A percentile compares a stretch with the other conserved stretches of the same genome.
phyloP scores from a whole-genome alignment of 2,888 invertebrate species.

The Fabriciana adippe region DNA sequence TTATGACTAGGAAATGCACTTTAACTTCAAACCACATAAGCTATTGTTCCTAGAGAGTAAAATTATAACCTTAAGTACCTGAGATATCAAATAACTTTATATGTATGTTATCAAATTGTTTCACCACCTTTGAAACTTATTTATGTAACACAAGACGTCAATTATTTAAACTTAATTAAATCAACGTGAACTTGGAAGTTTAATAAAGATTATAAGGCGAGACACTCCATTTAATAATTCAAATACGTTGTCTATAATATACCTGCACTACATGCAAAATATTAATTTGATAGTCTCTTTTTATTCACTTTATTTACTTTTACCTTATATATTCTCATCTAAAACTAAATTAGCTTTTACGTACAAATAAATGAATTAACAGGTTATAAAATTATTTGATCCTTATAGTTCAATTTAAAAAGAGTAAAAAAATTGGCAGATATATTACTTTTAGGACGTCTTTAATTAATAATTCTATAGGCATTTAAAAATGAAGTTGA shows the following conservation, averaged over 20 bases:
- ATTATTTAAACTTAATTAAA: conserved; percentile 11
- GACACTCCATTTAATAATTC: background rate
- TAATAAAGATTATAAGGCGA: conserved; percentile 8
- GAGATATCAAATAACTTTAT: background rate
- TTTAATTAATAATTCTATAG: too few relatives aligned
- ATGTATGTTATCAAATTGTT: background rate
- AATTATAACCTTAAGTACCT: background rate
- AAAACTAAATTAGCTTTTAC: too few relatives aligned
- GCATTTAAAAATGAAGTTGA: too few relatives aligned
- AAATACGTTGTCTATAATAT: background rate
- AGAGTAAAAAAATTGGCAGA: too few relatives aligned
- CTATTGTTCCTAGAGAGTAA: background rate
- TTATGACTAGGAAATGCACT: background rate
- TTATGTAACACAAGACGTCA: conserved; percentile 18
- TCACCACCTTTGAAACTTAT: conserved; percentile 4
- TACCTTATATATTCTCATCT: too few relatives aligned
- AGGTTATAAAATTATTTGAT: too few relatives aligned
- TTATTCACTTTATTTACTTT: too few relatives aligned
- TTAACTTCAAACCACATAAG: background rate
- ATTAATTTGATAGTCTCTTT: too few relatives aligned
- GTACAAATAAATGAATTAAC: too few relatives aligned
- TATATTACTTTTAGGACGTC: too few relatives aligned
- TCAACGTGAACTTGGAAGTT: conserved; percentile 7
- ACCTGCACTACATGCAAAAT: background rate
- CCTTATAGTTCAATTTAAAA: too few relatives aligned